Conservation (phyloP, 2,797 vertebrate species). For the Anomalospiza imberbis region DNA sequence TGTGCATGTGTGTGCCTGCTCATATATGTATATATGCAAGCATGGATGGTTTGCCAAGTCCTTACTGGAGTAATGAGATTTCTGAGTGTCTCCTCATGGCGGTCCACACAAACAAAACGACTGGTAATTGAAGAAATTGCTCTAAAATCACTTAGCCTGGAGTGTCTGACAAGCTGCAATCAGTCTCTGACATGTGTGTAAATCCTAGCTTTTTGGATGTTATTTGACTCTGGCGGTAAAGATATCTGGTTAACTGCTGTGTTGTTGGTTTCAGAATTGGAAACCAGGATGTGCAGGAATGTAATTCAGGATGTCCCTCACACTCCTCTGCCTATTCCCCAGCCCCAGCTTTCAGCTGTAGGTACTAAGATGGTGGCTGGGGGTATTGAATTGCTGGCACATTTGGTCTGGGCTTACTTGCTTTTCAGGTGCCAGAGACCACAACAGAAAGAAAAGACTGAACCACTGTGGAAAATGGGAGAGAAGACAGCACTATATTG, state of each 20-base stretch:
- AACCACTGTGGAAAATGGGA: slow-evolving; percentile 71
- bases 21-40: background rate
- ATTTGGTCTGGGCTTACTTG: background rate
- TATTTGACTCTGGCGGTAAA: slow-evolving; percentile 58
- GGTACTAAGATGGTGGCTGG: background rate
- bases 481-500: slow-evolving; percentile 67
- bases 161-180: slow-evolving; percentile 66
- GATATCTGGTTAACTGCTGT: slow-evolving; percentile 56
- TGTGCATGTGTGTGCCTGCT: background rate
- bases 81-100: slow-evolving; percentile 46
- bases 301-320: background rate
- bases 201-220: slow-evolving; percentile 68
- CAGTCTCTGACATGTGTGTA: slow-evolving; percentile 59
- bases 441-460: background rate
- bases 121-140: slow-evolving; percentile 79
- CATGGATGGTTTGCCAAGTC: background rate
- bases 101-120: slow-evolving; percentile 48
- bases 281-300: background rate
- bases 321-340: background rate
- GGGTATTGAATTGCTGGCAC: background rate
- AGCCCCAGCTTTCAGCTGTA: background rate
- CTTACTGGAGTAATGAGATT: slow-evolving; percentile 40
- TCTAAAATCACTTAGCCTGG: slow-evolving; percentile 65
- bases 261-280: slow-evolving; percentile 1
- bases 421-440: slow-evolving; percentile 18